phyloP scores from a whole-genome alignment of 2,797 vertebrate genomes.

The Melanotaenia maccullochi region DNA sequence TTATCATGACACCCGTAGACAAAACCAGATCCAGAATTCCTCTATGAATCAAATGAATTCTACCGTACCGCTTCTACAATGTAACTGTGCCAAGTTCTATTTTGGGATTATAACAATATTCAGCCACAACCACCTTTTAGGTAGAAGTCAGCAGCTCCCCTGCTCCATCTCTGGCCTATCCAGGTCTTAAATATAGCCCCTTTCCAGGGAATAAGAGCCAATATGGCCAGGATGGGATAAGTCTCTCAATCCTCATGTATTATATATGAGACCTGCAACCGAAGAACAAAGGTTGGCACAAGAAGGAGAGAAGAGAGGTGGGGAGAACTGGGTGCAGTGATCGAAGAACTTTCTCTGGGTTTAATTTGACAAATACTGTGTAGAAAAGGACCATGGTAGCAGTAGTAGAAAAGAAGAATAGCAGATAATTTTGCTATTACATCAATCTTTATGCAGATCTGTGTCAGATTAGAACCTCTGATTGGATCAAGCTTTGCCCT shows the following conservation, averaged over 20 bases:
- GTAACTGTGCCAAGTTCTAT: constrained; percentile 56
- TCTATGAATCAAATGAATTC: not conserved
- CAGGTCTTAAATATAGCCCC: constrained; percentile 75
- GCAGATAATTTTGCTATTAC: constrained; percentile 29
- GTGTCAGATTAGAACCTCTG: constrained; percentile 54
- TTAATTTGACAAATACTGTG: constrained; percentile 74
- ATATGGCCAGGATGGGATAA: constrained; percentile 66
- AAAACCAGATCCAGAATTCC: not conserved
- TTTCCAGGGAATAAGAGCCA: constrained; percentile 74
- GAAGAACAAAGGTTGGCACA: constrained; percentile 78
- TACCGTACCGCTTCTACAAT: not conserved
- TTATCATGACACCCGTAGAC: not conserved
- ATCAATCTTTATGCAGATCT: constrained; percentile 57
- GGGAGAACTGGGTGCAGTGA: constrained; percentile 5
- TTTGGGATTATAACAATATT: constrained; percentile 64
- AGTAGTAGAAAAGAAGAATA: constrained; percentile 10
- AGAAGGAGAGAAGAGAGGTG: constrained; percentile 46
- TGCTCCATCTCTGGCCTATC: constrained; percentile 66
- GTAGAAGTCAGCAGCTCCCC: constrained; percentile 61
- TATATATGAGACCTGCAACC: constrained; percentile 81
- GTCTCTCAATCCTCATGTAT: constrained; percentile 78
- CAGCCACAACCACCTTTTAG: constrained; percentile 61
- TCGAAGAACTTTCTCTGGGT: constrained; percentile 64
- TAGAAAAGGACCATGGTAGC: constrained; percentile 25
- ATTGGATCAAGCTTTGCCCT: constrained; percentile 48